phyloP scores from a whole-genome alignment of 2,888 invertebrate species.

The Saturnia japonica region DNA sequence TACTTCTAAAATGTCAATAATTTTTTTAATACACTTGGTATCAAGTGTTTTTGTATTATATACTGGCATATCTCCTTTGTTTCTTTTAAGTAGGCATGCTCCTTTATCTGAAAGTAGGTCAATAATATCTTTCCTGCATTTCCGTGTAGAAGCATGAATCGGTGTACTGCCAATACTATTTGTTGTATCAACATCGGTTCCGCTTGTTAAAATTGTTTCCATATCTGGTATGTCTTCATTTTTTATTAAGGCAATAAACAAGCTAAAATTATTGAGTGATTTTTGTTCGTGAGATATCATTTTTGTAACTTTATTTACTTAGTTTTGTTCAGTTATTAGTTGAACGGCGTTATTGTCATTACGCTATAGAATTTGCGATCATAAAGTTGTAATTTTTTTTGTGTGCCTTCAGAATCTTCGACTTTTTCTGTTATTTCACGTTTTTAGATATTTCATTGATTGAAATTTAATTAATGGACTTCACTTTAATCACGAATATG shows the following conservation, averaged over 20 bases:
- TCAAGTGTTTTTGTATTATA: slow-evolving; percentile 16
- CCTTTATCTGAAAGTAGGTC: slow-evolving; percentile 17
- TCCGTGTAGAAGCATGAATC: slow-evolving; percentile 18
- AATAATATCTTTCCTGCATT: slow-evolving; percentile 16
- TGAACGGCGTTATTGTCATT: background rate
- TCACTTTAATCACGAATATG: no score
- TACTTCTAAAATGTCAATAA: slow-evolving; percentile 2
- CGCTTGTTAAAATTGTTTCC: background rate
- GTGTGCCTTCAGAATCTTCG: background rate
- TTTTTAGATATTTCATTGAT: no score
- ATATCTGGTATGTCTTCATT: slow-evolving; percentile 6
- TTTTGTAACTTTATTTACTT: background rate
- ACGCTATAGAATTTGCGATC: background rate
- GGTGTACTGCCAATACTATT: slow-evolving; percentile 18
- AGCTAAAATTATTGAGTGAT: slow-evolving; percentile 13
- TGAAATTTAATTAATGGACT: no score
- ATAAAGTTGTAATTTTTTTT: background rate
- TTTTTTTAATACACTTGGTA: background rate
- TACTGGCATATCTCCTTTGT: slow-evolving; percentile 19
- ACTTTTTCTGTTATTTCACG: background rate
- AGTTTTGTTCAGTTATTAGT: background rate
- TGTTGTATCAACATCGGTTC: slow-evolving; percentile 14
- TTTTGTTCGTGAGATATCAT: background rate
- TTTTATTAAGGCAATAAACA: slow-evolving; percentile 19
- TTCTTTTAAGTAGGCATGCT: slow-evolving; percentile 11